Base-by-base conservation (phyloP, 2,888 invertebrate species). In the Conistra vaccinii region DNA sequence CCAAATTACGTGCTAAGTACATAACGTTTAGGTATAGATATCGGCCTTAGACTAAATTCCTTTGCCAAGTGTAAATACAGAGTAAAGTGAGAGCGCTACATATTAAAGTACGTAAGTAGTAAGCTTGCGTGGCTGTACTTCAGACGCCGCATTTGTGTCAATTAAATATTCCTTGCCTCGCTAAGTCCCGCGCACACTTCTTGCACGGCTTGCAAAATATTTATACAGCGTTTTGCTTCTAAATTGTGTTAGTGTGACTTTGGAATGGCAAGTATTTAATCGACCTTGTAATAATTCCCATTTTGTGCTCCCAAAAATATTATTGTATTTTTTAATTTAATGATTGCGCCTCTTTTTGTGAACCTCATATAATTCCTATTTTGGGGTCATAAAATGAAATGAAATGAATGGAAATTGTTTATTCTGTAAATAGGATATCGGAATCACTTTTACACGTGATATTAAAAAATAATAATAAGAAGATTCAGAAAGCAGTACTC, bases 91-190 rank as follows among this genome's bases (percentile, higher is more conserved):
- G n/a, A 58, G 45, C 23, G 62, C 61, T 76, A 61, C 82, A 65
- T 63, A 65, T 62, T 48, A 32, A 60, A 29, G 45, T 69, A 69
- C 29, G 23, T 71, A 29, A 53, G 29, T 69, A 53, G 62, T 26
- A n/a, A 73, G 67, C 76, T 75, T 45, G 76, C 74, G 62, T 74
- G 72, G 53, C 53, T 68, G 70, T 58, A 55, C 69, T 45, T 72
- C 53, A 82, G 39, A 61, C 26, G 67, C 65, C 73, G 68, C 58
- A 83, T 85, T 85, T 76, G 68, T 82, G 84, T 82, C 83, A 82
- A 84, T 76, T 82, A 73, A 60, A 73, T 85, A 76, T 82, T 78
- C 57, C 67, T 39, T 57, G 68, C 68, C 48, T 77, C 39, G 69
- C 48, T 32, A 73, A 70, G 61, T 61, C 71, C 35, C 35, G 42